Conservation (phyloP, 2,888 invertebrate species). For the Orchesella flavescens region DNA sequence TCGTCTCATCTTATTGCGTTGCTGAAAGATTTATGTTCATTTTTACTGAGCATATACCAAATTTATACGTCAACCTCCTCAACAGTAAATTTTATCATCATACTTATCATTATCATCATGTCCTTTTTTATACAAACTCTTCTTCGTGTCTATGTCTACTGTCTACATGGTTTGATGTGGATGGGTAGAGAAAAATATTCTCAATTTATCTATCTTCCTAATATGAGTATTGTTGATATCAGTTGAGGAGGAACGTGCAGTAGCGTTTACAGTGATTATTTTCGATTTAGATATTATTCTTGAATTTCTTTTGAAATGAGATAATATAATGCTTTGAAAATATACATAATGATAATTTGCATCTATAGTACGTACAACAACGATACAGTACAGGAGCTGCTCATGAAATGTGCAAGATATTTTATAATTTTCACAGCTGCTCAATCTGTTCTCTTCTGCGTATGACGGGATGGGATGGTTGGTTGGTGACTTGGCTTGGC, state of each 20-base stretch:
- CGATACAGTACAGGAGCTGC: no score
- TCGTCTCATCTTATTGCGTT: conserved; percentile 26
- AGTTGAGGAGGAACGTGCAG: no score
- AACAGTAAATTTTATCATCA: conserved; percentile 6
- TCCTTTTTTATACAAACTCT: background rate
- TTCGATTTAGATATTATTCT: no score
- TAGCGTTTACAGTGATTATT: no score
- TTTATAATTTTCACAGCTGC: background rate
- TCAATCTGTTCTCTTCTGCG: background rate
- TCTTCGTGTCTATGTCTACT: no score
- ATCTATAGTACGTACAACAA: no score
- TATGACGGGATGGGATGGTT: background rate
- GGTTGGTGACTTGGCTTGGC: background rate
- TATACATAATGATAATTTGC: no score
- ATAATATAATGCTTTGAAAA: no score
- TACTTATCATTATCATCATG: no score
- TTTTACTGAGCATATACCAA: background rate
- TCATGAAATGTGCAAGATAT: background rate
- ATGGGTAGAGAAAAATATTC: background rate
- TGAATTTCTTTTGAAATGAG: no score
- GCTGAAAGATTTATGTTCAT: conserved; percentile 54
- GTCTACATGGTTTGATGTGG: background rate
- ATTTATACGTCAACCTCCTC: background rate
- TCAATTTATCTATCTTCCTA: no score
- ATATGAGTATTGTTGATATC: no score